Conservation (phyloP, 2,888 invertebrate genomes). For the Acleris emargana region DNA sequence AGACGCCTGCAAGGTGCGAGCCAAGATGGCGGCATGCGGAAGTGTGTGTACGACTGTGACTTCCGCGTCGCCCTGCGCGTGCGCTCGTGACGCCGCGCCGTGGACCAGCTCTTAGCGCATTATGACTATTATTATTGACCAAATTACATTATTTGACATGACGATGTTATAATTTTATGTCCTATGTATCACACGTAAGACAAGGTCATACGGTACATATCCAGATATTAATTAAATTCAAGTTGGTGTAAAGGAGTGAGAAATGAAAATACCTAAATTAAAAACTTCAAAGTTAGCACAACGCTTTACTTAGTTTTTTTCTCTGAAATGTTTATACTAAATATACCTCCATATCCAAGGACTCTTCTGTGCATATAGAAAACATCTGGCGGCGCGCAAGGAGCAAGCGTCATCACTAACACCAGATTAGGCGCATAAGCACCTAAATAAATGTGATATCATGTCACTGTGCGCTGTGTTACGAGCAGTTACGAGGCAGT, state of each 20-base stretch:
- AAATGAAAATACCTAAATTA: too few species aligned
- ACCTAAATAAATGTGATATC: slow-evolving; percentile 31
- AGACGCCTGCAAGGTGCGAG: slow-evolving; percentile 61
- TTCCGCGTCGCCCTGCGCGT: slow-evolving; percentile 78
- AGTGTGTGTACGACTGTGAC: slow-evolving; percentile 72
- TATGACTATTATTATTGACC: slow-evolving; percentile 21
- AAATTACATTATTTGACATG: slow-evolving; percentile 17
- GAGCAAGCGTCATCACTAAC: slow-evolving; percentile 10
- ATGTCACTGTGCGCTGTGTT: slow-evolving; percentile 15
- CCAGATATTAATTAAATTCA: too few species aligned
- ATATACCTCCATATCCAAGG: neutral
- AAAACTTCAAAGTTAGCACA: too few species aligned
- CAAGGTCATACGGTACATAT: too few species aligned
- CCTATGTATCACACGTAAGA: neutral
- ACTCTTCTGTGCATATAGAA: neutral
- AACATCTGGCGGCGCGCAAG: neutral
- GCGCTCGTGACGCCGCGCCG: slow-evolving; percentile 71
- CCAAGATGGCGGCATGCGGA: slow-evolving; percentile 82
- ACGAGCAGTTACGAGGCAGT: neutral
- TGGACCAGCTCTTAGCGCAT: slow-evolving; percentile 29
- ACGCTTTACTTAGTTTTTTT: too few species aligned
- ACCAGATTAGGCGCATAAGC: slow-evolving; percentile 19
- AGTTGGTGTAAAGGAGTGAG: too few species aligned
- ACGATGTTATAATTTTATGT: slow-evolving; percentile 15
- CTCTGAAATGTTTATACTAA: too few species aligned